Conservation (phyloP, 2,113 vertebrate species). For the Corythornis madagascariensis region DNA sequence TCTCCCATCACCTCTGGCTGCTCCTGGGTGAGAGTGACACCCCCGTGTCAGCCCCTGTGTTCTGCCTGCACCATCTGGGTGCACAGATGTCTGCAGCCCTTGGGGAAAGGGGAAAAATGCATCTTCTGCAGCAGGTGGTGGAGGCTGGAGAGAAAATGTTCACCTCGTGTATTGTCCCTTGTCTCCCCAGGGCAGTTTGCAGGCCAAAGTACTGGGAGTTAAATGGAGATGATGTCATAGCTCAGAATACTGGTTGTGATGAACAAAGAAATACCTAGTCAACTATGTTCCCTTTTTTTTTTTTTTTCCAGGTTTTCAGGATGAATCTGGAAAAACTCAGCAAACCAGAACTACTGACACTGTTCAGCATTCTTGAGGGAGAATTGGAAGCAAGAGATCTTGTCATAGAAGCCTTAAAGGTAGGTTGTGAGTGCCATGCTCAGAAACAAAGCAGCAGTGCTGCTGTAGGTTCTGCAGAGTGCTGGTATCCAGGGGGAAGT, state of each 20-base stretch:
- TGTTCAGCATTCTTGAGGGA: constrained; percentile 95
- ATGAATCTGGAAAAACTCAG: constrained; percentile 96
- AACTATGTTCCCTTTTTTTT: not conserved
- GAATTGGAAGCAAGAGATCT: constrained; percentile 95
- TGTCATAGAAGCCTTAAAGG: constrained; percentile 95
- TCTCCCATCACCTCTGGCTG: not conserved
- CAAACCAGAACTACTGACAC: constrained; percentile 91
- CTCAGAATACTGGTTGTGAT: not conserved
- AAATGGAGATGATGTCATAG: not conserved
- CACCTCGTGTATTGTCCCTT: not conserved
- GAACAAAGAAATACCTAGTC: not conserved
- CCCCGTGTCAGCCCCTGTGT: not conserved
- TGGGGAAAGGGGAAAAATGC: constrained; percentile 22
- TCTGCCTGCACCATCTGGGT: not conserved
- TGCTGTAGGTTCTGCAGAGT: not conserved
- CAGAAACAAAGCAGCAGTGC: not conserved
- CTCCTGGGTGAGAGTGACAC: not conserved
- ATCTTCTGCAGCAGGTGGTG: not conserved
- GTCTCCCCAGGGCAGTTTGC: not conserved
- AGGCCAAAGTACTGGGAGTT: not conserved
- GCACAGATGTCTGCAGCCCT: not conserved
- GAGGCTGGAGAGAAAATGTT: not conserved
- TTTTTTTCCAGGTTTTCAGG: constrained; percentile 81
- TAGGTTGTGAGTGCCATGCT: constrained; percentile 58
- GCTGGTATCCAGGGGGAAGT: not conserved